Conservation (phyloP, 2,113 vertebrate species). For the Physeter macrocephalus region DNA sequence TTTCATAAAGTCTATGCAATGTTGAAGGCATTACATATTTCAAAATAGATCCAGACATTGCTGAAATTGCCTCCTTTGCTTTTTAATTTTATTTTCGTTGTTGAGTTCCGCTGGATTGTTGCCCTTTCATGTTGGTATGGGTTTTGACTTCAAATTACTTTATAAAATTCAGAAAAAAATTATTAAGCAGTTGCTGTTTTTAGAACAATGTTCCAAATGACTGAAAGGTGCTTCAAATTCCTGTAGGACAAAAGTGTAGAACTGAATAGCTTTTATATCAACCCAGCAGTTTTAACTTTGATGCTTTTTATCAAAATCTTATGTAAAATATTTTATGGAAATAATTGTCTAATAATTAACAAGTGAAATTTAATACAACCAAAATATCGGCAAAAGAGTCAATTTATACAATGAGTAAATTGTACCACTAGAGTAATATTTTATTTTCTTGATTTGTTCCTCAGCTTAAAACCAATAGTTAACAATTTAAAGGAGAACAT, state of each 20-base stretch:
- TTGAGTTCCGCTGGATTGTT: not conserved
- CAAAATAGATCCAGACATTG: conserved; percentile 18
- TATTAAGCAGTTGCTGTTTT: not conserved
- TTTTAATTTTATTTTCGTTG: not conserved
- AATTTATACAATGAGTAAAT: not conserved
- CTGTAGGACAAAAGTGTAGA: not conserved
- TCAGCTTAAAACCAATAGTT: not conserved
- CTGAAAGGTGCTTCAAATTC: not conserved
- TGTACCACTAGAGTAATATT: not conserved
- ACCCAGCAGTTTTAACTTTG: not conserved
- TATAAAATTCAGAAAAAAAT: not conserved
- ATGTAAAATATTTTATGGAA: not conserved
- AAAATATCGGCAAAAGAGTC: not conserved
- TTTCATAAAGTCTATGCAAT: not conserved
- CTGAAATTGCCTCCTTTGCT: not conserved
- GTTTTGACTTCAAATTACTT: not conserved
- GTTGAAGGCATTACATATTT: conserved; percentile 4
- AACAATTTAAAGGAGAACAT: not conserved
- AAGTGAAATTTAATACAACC: not conserved
- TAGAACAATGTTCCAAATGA: not conserved
- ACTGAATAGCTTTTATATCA: not conserved
- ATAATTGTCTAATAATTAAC: not conserved
- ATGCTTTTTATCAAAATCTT: not conserved
- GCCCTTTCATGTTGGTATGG: not conserved
- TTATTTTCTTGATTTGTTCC: conserved; percentile 13